A percentile compares a stretch with the other conserved stretches of the same genome.
phyloP scores from a whole-genome alignment of 1,140 invertebrate genomes.

The Homalodisca vitripennis region DNA sequence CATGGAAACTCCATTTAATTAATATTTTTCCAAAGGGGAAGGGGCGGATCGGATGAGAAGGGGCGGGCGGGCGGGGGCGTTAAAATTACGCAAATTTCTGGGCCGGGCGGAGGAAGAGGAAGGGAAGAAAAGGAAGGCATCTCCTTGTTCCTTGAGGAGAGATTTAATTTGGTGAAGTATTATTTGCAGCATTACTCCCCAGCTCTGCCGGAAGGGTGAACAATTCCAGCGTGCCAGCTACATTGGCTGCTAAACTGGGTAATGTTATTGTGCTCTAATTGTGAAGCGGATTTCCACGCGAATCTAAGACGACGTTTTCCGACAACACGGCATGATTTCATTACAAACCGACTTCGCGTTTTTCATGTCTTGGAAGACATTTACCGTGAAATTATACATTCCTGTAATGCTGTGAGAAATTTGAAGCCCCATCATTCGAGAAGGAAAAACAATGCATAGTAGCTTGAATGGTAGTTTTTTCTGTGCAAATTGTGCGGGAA shows the following conservation, averaged over 20 bases:
- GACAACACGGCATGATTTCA: background rate
- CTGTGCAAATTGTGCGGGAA: no score
- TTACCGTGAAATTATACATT: background rate
- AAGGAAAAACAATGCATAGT: no score
- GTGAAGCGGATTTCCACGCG: background rate
- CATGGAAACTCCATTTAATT: constrained; percentile 27
- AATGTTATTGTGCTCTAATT: background rate
- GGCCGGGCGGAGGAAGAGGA: background rate
- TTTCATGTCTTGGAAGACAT: background rate
- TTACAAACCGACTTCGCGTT: background rate
- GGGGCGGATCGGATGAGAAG: constrained; percentile 6
- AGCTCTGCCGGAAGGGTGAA: background rate
- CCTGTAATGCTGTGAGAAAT: no score
- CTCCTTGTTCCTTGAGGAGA: constrained; percentile 8
- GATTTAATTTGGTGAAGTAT: constrained; percentile 15
- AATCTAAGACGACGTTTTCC: no score
- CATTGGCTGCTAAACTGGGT: constrained; percentile 4
- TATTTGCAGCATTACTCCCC: constrained; percentile 5
- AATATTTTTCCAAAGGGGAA: constrained; percentile 24
- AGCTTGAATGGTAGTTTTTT: no score
- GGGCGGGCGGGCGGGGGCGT: background rate
- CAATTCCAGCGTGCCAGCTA: background rate
- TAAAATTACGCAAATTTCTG: constrained; percentile 15
- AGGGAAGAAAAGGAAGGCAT: constrained; percentile 1
- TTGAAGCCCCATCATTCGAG: no score